These are phyloP conservation scores for Progne subis DNA, from an alignment of 2,113 vertebrate species.

Conservation along the genomic window DNA sequence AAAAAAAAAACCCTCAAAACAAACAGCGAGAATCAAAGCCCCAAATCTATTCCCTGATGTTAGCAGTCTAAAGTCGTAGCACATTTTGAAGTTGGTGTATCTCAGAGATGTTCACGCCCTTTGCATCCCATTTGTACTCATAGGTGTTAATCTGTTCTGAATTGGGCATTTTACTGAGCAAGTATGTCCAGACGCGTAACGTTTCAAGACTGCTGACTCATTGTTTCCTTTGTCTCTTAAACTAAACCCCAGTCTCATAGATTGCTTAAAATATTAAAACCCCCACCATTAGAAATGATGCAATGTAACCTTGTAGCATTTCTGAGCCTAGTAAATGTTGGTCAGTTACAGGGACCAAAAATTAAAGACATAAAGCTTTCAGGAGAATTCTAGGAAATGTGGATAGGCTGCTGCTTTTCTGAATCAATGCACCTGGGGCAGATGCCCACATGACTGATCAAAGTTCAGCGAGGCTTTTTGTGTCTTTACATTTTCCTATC, in stretches of 20 bases:
- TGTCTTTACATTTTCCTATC: not conserved
- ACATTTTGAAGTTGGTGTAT: not conserved
- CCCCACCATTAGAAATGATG: not conserved
- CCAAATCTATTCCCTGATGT: not conserved
- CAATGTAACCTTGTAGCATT: not conserved
- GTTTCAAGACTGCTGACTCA: not conserved
- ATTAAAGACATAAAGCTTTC: not conserved
- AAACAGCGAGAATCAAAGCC: not conserved
- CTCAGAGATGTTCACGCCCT: not conserved
- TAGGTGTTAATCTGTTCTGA: not conserved
- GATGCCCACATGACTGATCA: not conserved
- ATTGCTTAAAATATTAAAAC: not conserved
- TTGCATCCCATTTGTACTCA: not conserved
- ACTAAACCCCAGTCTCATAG: not conserved
- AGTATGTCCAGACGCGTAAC: not conserved
- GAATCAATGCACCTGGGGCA: not conserved
- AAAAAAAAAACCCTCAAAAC: not conserved
- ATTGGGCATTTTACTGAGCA: not conserved
- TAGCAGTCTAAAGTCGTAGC: not conserved
- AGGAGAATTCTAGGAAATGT: not conserved
- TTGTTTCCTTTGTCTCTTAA: not conserved
- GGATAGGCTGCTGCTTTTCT: not conserved
- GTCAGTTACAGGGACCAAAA: not conserved
- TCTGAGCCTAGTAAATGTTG: not conserved
- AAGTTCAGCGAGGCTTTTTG: not conserved